Evolutionary conservation across 2,113 vertebrate species (phyloP).

Genomic region (Nerophis lumbriciformis): DNA sequence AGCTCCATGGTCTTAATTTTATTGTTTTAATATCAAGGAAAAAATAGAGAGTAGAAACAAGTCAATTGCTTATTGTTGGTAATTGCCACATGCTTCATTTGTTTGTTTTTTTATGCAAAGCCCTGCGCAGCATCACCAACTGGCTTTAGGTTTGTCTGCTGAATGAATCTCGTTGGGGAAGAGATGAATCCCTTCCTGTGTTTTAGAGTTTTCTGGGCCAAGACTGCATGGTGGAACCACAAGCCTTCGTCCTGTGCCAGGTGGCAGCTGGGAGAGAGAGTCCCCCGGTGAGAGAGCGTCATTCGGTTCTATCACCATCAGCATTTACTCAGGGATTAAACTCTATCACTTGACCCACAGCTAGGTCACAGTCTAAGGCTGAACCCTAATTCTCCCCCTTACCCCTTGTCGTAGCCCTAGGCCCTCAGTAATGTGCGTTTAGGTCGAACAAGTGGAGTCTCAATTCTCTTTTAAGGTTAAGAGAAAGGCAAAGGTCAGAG

Average conservation of each 20-base stretch:
- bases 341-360: conserved; percentile 48
- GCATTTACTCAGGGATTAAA: conserved; percentile 37
- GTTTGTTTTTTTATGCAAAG: conserved; percentile 39
- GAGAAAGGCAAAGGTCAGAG: no score
- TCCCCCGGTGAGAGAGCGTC: conserved; percentile 59
- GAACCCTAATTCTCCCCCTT: no score
- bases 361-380: conserved; percentile 15
- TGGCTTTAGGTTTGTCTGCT: conserved; percentile 54
- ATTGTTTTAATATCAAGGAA: conserved; percentile 31
- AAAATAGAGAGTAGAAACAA: conserved; percentile 37
- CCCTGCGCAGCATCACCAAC: conserved; percentile 51
- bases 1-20: conserved; percentile 16
- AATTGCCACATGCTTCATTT: conserved; percentile 24
- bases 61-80: conserved; percentile 29
- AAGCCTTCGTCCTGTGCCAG: conserved; percentile 65
- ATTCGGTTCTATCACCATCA: conserved; percentile 50
- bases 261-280: conserved; percentile 73
- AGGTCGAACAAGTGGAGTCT: no score
- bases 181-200: conserved; percentile 69
- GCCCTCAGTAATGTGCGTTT: no score
- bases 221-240: conserved; percentile 56
- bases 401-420: no score
- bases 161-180: conserved; percentile 64
- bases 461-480: no score
- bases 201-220: conserved; percentile 65